Base-by-base conservation (phyloP, 2,113 vertebrate species). In the Butorides virescens region DNA sequence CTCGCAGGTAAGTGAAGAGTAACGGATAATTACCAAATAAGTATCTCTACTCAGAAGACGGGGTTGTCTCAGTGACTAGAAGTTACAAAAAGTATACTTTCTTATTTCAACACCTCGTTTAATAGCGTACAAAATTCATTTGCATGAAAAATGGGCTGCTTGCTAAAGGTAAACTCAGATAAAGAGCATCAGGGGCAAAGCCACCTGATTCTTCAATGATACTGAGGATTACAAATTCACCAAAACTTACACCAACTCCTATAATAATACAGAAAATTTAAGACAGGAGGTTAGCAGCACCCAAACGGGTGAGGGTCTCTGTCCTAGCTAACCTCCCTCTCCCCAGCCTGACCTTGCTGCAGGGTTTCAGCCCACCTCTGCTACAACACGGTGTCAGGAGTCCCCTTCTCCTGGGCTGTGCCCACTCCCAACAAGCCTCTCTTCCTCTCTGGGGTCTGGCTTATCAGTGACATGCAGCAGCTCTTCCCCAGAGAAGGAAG, bases 381-480 rank as follows among this genome's bases (percentile, higher is more conserved):
- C 61, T 19, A 2, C 25, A 39, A 1, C 3, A 3, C 1, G 8
- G 42, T 29, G 26, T 12, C 3, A 61, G 44, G 12, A 84, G 18
- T 11, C 26, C 34, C 53, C 26, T 32, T 32, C 62, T 67, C 67
- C 68, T 2, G 12, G 19, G 32, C 49, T 50, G 7, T 30, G 52
- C 74, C 30, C 10, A 5, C 79, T 25, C 26, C 19, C n/a, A 53
- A 3, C 10, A 14, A 17, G n/a, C 73, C 19, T 73, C 86, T 77
- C 20, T 30, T 55, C 47, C 55, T 37, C 49, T 21, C 61, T 63
- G 62, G 49, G 44, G 32, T 26, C n/a, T n/a, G 11, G 15, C 15
- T 70, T 19, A n/a, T 5, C 49, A n/a, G 26, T 9, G 2, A 36
- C 3, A 36, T 0, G 9, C 7, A 27, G 37, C 5, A 5, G 27